These are phyloP conservation scores for Branchinecta sandiegonensis DNA, from an alignment of 2,888 invertebrate genomes.

Conservation along the genomic window DNA sequence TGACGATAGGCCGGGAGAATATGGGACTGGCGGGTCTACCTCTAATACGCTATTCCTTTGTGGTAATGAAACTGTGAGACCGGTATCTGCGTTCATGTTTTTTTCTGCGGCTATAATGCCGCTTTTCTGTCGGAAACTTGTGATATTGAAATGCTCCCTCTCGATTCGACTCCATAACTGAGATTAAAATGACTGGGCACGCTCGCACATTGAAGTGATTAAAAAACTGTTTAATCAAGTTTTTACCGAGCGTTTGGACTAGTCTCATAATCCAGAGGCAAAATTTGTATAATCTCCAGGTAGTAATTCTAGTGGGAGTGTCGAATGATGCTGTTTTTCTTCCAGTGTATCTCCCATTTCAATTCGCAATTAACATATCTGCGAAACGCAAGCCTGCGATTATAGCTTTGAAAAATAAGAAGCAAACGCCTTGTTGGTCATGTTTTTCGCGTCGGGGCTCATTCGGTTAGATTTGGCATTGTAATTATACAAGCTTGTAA, in stretches of 20 bases:
- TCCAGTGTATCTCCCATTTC: constrained; percentile 2
- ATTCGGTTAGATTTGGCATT: constrained; percentile 1
- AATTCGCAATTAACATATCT: constrained; percentile 15
- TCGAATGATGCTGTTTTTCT: constrained; percentile 4
- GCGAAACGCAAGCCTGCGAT: constrained; percentile 15
- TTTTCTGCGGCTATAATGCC: too few relatives aligned
- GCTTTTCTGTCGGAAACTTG: too few relatives aligned
- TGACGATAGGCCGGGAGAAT: too few relatives aligned
- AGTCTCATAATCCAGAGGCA: neutral
- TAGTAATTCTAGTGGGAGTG: constrained; percentile 11
- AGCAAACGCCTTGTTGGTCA: constrained; percentile 15
- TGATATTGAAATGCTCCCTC: too few relatives aligned
- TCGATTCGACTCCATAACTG: too few relatives aligned
- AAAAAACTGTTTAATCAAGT: constrained; percentile 12
- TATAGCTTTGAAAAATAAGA: constrained; percentile 6
- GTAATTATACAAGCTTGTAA: constrained; percentile 13
- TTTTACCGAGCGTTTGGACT: neutral
- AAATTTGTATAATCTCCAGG: constrained; percentile 9
- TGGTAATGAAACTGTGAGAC: too few relatives aligned
- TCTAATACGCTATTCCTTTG: too few relatives aligned
- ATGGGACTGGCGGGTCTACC: too few relatives aligned
- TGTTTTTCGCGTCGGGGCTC: constrained; percentile 16
- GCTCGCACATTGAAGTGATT: neutral
- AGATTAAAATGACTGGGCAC: too few relatives aligned
- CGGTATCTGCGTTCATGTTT: too few relatives aligned